Evolutionary conservation across 2,888 invertebrate genomes (phyloP), one percentile per base, ranked within the genome.

Genomic region (Azorinus chamasolen): DNA sequence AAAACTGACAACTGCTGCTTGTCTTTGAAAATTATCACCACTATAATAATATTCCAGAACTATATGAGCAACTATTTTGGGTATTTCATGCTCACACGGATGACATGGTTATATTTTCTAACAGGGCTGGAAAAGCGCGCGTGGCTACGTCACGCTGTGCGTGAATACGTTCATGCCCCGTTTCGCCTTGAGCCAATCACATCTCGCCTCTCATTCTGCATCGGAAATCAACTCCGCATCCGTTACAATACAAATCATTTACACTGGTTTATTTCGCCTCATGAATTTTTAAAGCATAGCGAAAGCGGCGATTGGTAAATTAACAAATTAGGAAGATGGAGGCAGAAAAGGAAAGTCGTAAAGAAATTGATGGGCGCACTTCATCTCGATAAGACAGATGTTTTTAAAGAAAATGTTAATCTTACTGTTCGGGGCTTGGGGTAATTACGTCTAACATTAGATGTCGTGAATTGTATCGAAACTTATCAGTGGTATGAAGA

Each of bases 261-360:
- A 73, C 65, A 70, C 66, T 70, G 73, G 70, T 73, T 79, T 65
- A 73, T 70, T 66, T 62, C 41, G 61, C 51, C 57, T 79, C 73
- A 79, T 79, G 78, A 79, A 79, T 79, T 66, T 73, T 79, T 79
- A 79, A 79, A 62, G 78, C 78, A 68, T 68, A 77, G 41, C 78
- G 66, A 64, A 50, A 54, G 48, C 61, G 51, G 27, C 48, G 66
- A 65, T 66, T 76, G 76, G 70, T 62, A 62, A 70, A 62, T 59
- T 54, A 57, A 62, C 66, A 68, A 68, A 68, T 73, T 68, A 66
- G 57, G 66, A 51, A 59, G 58, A 59, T 25, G 46, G 45, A 32
- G 45, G 45, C 46, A 32, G 27, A 27, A 32, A n/a, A 22, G 27
- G 46, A 59, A 10, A 6, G 32, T 32, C 59, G 59, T 59, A 46